A percentile compares a stretch with the other conserved stretches of the same genome.
Evolutionary conservation across 2,113 vertebrate species (phyloP).

Genomic region (Columba janthina): DNA sequence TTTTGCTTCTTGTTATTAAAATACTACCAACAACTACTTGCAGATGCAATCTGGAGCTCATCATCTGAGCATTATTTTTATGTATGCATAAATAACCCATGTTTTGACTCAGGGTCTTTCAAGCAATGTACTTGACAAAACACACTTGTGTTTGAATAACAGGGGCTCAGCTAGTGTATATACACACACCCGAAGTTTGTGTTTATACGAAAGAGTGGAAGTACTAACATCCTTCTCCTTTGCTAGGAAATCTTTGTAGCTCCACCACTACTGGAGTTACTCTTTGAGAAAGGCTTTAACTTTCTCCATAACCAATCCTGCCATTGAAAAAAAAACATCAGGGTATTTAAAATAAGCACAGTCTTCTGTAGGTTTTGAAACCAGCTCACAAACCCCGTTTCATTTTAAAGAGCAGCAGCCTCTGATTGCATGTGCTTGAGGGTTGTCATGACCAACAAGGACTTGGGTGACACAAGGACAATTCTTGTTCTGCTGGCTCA

Average conservation of each 20-base stretch:
- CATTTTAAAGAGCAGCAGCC: background rate
- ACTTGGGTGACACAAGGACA: rapidly evolving
- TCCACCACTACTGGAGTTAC: background rate
- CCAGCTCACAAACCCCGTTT: background rate
- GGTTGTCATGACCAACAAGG: rapidly evolving
- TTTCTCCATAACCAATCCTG: background rate
- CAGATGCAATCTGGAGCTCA: slow-evolving; percentile 14
- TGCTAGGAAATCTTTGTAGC: background rate
- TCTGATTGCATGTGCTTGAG: rapidly evolving
- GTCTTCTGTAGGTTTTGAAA: background rate
- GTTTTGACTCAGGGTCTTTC: slow-evolving; percentile 1
- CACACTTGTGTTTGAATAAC: background rate
- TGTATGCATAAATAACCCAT: slow-evolving; percentile 28
- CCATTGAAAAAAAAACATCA: background rate
- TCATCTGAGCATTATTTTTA: slow-evolving; percentile 40
- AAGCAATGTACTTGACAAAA: background rate
- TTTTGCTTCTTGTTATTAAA: slow-evolving; percentile 41
- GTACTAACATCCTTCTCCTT: background rate
- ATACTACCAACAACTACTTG: background rate
- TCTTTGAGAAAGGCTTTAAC: background rate
- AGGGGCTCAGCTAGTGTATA: background rate
- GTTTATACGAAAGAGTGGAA: background rate
- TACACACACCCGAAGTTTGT: too few relatives aligned
- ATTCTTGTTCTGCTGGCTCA: background rate
- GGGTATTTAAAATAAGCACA: background rate